Base-by-base conservation (phyloP, 1,140 invertebrate species). In the Probaryconus sp. region DNA sequence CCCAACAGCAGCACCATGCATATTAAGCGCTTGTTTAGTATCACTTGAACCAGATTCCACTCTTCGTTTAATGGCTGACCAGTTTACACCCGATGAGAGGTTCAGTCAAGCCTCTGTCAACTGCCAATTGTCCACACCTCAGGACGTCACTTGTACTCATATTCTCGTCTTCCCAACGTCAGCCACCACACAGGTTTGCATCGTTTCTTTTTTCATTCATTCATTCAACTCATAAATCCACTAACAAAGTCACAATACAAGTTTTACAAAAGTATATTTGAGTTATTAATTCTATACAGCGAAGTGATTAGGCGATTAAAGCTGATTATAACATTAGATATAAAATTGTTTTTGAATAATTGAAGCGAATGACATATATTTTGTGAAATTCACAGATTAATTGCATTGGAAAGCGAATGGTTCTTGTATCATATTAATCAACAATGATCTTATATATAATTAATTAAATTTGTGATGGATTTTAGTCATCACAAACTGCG, bases 91-190 rank as follows among this genome's bases (percentile, higher is more conserved):
- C n/a, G 95, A 96, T 81, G 95, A 96, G 85, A 90, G 95, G 48
- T 96, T 96, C 87, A 95, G 93, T 68, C 94, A 94, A 85, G 92
- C 92, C 65, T 94, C 93, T 42, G 94, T 94, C 81, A 92, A 96
- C 87, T 93, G 93, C 83, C 92, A 94, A 74, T 89, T 97, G 50
- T 95, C 94, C 40, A 97, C 96, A 38, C 96, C 96, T 3, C 93
- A 97, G 77, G 97, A 99, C 89, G 95, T 97, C 40, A 96, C 96
- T 40, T 96, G 95, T 81, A 99, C 98, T 40, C 98, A 99, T 85
- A 99, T 99, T 74, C 91, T 99, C 60, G 98, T 99, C 61, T 99
- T 99, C 89, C 98, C 98, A 38, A 99, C 97, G 5, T 98, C 97
- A 51, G 97, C 98, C 18, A 97, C 96, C 21, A 97, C 96, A 51